Conservation (phyloP, 2,797 vertebrate species). For the Paedocypris micromegethes region DNA sequence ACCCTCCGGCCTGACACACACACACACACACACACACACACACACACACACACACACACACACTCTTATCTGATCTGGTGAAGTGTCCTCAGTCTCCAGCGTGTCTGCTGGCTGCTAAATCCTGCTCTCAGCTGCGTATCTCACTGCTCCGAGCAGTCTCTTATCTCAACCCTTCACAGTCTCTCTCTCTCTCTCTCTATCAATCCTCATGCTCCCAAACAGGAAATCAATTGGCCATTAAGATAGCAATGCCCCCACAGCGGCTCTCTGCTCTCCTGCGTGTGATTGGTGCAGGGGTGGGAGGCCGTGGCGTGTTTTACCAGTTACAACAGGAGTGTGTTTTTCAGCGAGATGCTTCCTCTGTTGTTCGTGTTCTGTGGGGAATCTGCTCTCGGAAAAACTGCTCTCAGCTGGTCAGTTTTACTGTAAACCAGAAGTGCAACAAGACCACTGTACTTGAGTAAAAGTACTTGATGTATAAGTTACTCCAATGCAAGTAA, state of each 20-base stretch:
- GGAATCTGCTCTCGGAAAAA: too few species aligned
- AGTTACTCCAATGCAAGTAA: too few species aligned
- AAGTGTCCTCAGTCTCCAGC: slow-evolving; percentile 71
- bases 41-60: slow-evolving; percentile 42
- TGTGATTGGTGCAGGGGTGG: too few species aligned
- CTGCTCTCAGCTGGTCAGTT: too few species aligned
- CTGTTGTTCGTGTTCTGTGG: too few species aligned
- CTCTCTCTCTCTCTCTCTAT: slow-evolving; percentile 33
- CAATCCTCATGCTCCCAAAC: slow-evolving; percentile 21
- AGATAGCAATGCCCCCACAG: slow-evolving; percentile 13
- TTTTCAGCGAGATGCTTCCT: too few species aligned
- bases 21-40: slow-evolving; percentile 5
- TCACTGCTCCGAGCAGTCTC: slow-evolving; percentile 53
- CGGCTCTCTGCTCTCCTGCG: too few species aligned
- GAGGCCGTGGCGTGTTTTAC: too few species aligned
- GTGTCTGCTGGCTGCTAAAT: slow-evolving; percentile 62
- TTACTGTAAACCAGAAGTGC: too few species aligned
- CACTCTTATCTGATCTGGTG: slow-evolving; percentile 61
- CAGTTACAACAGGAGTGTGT: too few species aligned
- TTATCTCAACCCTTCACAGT: slow-evolving; percentile 43
- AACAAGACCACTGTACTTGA: too few species aligned
- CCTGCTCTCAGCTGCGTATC: slow-evolving; percentile 53
- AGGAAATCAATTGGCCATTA: slow-evolving; percentile 31
- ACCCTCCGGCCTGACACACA: background rate
- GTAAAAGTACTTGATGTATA: too few species aligned